Evolutionary conservation across 2,888 invertebrate genomes (phyloP).

Genomic region (Meteorus colon): DNA sequence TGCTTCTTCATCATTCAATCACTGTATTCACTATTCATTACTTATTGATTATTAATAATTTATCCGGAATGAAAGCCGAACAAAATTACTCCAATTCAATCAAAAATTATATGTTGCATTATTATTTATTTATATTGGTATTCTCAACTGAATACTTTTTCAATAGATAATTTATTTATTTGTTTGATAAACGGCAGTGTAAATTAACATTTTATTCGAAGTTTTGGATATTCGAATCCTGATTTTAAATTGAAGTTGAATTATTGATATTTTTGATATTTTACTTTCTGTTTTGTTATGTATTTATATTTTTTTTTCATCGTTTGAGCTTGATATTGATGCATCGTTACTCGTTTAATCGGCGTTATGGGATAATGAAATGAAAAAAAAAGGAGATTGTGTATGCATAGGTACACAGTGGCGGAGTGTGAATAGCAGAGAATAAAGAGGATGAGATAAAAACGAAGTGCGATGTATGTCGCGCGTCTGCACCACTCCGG

Average conservation of each 20-base stretch:
- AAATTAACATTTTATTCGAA: background rate
- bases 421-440: background rate
- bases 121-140: background rate
- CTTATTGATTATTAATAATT: background rate
- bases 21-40: background rate
- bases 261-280: background rate
- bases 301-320: background rate
- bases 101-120: background rate
- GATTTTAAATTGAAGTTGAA: background rate
- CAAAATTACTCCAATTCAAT: too few species aligned
- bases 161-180: background rate
- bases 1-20: background rate
- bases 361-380: background rate
- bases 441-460: background rate
- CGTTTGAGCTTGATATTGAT: background rate
- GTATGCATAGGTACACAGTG: background rate
- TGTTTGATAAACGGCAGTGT: background rate
- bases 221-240: background rate
- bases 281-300: conserved; percentile 16
- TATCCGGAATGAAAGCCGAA: too few species aligned
- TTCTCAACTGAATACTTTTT: background rate
- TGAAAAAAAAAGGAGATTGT: background rate
- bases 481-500: conserved; percentile 43
- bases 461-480: conserved; percentile 34
- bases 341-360: background rate